A percentile compares a stretch with the other conserved stretches of the same genome.
phyloP scores from a whole-genome alignment of 2,888 invertebrate genomes.

The Parnassius mnemosyne region DNA sequence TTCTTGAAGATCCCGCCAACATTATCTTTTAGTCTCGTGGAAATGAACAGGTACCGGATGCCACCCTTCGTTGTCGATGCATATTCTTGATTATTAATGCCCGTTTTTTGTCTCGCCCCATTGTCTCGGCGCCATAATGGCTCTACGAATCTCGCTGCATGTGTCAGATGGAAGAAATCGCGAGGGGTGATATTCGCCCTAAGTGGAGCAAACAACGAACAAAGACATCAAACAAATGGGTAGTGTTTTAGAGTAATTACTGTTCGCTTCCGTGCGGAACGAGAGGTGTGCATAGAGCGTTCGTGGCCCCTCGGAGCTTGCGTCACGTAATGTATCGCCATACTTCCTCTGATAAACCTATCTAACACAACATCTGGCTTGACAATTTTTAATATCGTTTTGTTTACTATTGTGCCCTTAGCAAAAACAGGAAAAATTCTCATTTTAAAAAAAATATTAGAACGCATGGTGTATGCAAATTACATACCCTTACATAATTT shows the following conservation, averaged over 20 bases:
- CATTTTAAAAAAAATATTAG: too few relatives aligned
- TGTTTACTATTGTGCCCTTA: constrained; percentile 24
- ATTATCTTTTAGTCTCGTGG: constrained; percentile 53
- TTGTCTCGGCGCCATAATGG: constrained; percentile 70
- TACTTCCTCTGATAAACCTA: constrained; percentile 37
- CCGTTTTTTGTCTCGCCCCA: constrained; percentile 73
- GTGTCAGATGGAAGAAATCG: constrained; percentile 68
- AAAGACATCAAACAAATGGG: constrained; percentile 81
- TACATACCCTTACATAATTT: too few relatives aligned
- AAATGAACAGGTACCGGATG: constrained; percentile 50
- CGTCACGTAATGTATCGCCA: constrained; percentile 50
- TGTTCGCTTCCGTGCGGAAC: constrained; percentile 74
- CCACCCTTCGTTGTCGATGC: constrained; percentile 64
- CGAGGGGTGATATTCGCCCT: constrained; percentile 75
- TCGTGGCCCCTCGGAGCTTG: constrained; percentile 38
- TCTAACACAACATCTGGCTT: constrained; percentile 32
- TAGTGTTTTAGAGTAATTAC: constrained; percentile 81
- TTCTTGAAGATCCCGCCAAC: constrained; percentile 59
- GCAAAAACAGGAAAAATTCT: too few relatives aligned
- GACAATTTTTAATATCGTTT: constrained; percentile 36
- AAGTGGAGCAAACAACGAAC: constrained; percentile 79
- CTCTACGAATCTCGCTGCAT: constrained; percentile 68
- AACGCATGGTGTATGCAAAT: too few relatives aligned
- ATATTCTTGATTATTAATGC: constrained; percentile 79
- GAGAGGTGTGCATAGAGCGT: constrained; percentile 69